phyloP scores from a whole-genome alignment of 2,888 invertebrate genomes.

The Nomada lathburiana region DNA sequence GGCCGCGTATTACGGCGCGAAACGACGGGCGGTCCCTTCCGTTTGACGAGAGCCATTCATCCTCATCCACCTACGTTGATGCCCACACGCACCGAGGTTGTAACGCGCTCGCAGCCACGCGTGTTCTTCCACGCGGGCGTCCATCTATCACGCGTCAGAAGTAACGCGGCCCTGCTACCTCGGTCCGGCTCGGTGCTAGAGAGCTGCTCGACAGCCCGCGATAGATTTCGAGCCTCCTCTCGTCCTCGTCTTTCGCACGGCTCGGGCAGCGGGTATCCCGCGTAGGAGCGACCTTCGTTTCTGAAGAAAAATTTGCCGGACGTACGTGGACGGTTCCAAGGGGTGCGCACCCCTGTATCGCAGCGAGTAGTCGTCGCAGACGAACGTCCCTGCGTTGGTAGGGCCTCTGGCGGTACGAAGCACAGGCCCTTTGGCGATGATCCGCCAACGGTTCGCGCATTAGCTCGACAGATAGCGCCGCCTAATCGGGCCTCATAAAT shows the following conservation, averaged over 20 bases:
- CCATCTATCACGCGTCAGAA: slow-evolving; percentile 82
- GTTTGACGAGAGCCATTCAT: slow-evolving; percentile 84
- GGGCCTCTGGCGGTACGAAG: slow-evolving; percentile 72
- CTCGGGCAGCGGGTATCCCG: background rate
- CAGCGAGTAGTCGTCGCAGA: background rate
- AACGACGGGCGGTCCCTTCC: slow-evolving; percentile 83
- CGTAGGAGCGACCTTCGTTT: background rate
- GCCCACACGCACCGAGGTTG: slow-evolving; percentile 68
- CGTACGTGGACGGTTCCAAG: background rate
- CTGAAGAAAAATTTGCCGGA: background rate
- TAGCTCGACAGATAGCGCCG: slow-evolving; percentile 82
- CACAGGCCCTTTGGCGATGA: slow-evolving; percentile 77
- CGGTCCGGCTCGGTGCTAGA: slow-evolving; percentile 60
- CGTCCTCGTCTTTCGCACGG: no score
- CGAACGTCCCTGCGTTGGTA: slow-evolving; percentile 57
- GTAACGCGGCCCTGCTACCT: slow-evolving; percentile 67
- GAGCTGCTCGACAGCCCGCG: slow-evolving; percentile 29
- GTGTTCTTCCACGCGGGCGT: slow-evolving; percentile 78
- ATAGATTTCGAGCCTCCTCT: background rate
- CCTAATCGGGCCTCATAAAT: slow-evolving; percentile 84
- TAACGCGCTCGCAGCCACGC: slow-evolving; percentile 70
- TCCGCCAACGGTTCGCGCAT: slow-evolving; percentile 83
- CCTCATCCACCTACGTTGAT: slow-evolving; percentile 83
- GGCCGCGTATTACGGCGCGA: slow-evolving; percentile 82
- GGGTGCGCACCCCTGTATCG: background rate